Evolutionary conservation across 30 jellyfish, hydroid and myxozoan species (phyloP).

Genomic region (Pseudorhiza aurosa): DNA sequence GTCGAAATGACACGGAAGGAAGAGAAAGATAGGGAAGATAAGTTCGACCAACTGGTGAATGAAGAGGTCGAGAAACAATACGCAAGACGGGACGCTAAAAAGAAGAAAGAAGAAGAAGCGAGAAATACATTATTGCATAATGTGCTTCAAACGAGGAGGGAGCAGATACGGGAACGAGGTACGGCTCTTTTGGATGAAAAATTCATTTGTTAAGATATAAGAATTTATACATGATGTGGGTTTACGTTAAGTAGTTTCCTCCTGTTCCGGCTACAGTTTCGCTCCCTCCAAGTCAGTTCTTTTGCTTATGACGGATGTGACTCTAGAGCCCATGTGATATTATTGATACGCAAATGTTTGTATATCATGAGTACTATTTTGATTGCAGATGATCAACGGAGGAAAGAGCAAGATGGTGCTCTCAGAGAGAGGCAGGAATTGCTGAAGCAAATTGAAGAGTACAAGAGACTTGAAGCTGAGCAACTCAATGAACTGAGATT

Average conservation of each 20-base stretch:
- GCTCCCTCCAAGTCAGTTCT: too few species aligned
- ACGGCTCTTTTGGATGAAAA: not conserved
- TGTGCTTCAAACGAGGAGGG: constrained; percentile 78
- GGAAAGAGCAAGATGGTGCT: constrained; percentile 81
- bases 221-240: too few species aligned
- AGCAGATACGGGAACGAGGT: constrained; percentile 82
- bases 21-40: constrained; percentile 67
- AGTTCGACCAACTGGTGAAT: constrained; percentile 55
- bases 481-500: constrained; percentile 61
- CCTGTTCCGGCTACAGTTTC: too few species aligned
- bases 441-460: constrained; percentile 82
- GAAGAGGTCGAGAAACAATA: constrained; percentile 90
- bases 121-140: constrained; percentile 66
- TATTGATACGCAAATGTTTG: too few species aligned
- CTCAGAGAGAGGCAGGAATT: constrained; percentile 75
- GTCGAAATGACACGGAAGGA: constrained; percentile 79
- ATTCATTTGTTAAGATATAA: too few species aligned
- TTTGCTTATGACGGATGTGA: too few species aligned
- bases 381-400: constrained; percentile 61
- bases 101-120: constrained; percentile 84
- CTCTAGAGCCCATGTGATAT: too few species aligned
- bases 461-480: constrained; percentile 78
- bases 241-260: too few species aligned
- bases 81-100: constrained; percentile 78
- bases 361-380: not conserved